Conservation (phyloP, 2,797 vertebrate genomes). For the Eulemur coronatus region DNA sequence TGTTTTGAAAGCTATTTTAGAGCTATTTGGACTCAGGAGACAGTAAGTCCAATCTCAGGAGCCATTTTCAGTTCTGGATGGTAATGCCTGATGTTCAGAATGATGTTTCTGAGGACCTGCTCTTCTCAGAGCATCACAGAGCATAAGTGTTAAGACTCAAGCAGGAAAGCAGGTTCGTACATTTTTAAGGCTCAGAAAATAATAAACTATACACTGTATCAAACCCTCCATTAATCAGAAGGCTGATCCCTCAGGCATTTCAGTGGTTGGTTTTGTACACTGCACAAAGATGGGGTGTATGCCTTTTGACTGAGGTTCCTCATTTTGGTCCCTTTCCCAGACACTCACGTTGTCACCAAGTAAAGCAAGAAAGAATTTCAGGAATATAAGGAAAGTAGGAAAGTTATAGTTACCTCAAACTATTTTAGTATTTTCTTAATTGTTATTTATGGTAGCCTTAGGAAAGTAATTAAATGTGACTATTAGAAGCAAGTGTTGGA, state of each 20-base stretch:
- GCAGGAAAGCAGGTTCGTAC: neutral
- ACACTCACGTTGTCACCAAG: neutral
- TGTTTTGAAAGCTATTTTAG: neutral
- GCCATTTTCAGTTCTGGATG: neutral
- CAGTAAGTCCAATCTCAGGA: neutral
- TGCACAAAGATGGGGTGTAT: neutral
- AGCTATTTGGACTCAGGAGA: neutral
- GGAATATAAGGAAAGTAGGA: neutral
- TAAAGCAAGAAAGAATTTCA: neutral
- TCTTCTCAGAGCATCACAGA: neutral
- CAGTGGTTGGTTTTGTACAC: neutral
- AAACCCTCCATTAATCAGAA: neutral
- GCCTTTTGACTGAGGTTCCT: neutral
- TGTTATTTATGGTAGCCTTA: conserved; percentile 63
- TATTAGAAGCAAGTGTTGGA: conserved; percentile 68
- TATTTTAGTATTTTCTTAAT: conserved; percentile 37
- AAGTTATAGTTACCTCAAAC: neutral
- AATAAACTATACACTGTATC: neutral
- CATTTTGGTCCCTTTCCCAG: neutral
- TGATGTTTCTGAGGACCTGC: neutral
- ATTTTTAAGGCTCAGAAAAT: neutral
- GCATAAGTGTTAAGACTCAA: neutral
- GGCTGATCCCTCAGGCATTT: neutral
- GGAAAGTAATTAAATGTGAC: conserved; percentile 62
- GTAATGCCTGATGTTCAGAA: neutral